Evolutionary conservation across 2,888 invertebrate species (phyloP).

Genomic region (Thyatira batis): DNA sequence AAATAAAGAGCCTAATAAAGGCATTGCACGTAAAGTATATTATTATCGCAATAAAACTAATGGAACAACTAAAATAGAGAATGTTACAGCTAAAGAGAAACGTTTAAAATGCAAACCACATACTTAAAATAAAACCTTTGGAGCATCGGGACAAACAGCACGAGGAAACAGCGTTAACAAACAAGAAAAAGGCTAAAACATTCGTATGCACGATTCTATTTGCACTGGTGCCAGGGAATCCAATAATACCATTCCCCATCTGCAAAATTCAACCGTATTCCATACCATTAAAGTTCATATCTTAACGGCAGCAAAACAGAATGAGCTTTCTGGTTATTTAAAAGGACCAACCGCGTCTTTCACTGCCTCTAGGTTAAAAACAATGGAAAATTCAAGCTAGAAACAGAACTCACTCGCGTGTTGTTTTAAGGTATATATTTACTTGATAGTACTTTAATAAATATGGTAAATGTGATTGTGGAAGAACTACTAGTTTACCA

Average conservation of each 20-base stretch:
- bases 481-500: constrained; percentile 29
- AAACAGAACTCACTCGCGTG: no score
- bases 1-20: not conserved
- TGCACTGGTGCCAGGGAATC: constrained; percentile 30
- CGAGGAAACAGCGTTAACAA: constrained; percentile 36
- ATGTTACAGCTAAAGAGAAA: constrained; percentile 7
- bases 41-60: not conserved
- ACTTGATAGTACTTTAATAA: constrained; percentile 31
- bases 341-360: constrained; percentile 30
- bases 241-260: constrained; percentile 27
- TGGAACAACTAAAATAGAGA: constrained; percentile 6
- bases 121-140: constrained; percentile 35
- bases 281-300: constrained; percentile 20
- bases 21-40: not conserved
- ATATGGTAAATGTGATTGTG: constrained; percentile 40
- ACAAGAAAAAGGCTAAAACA: constrained; percentile 27
- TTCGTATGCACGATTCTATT: constrained; percentile 31
- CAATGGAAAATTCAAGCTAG: constrained; percentile 14
- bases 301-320: constrained; percentile 21
- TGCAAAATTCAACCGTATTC: not conserved
- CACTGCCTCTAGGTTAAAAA: constrained; percentile 17
- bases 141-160: constrained; percentile 31
- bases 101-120: constrained; percentile 38
- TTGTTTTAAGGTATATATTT: constrained; percentile 14
- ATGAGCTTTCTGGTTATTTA: constrained; percentile 23